Base-by-base conservation (phyloP, 2,797 vertebrate genomes). In the Pitangus sulphuratus region DNA sequence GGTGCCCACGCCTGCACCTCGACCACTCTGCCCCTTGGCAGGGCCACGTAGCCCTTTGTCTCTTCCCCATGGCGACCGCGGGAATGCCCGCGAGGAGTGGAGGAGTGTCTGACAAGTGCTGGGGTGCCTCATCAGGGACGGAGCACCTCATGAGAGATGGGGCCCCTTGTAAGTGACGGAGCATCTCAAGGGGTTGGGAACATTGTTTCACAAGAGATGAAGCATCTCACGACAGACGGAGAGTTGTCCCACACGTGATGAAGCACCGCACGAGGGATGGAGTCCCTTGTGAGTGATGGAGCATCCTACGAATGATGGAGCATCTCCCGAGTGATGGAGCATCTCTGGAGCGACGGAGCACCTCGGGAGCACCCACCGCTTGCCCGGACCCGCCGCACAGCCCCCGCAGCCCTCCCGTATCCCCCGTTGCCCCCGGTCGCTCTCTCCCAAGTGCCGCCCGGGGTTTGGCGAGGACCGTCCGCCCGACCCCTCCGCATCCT, bases 61-160 rank as follows among this genome's bases (percentile, higher is more conserved):
- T 74, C 53, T 53, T 82, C 77, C 58, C 35, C 35, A 3, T 0
- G 3, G 70, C 2, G 22, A 33, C 2, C 0, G 6, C 2, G 26
- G 58, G 37, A 8, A 54, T 15, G 74, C 14, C 56, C n/a, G 20
- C 3, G 8, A 26, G 40, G 54, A 60, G 60, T 0, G 28, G 12
- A 3, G n/a, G 30, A n/a, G 42, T 9, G 4, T 42, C 79, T 26
- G 15, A 2, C 11, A 1, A 8, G 35, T 1, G 42, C 12, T 3
- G 37, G 12, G 60, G 25, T 8, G 42, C 26, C 48, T 86, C 30
- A 14, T 2, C 30, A 47, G 37, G 0, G 62, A 31, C 1, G 25
- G 12, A 66, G 68, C 24, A 7, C 20, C 30, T 42, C n/a, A 4
- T 3, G 39, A 24, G 47, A 58, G 72, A 65, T 9, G 12, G 18